Evolutionary conservation across 2,113 vertebrate species (phyloP).

Genomic region (Cololabis saira): DNA sequence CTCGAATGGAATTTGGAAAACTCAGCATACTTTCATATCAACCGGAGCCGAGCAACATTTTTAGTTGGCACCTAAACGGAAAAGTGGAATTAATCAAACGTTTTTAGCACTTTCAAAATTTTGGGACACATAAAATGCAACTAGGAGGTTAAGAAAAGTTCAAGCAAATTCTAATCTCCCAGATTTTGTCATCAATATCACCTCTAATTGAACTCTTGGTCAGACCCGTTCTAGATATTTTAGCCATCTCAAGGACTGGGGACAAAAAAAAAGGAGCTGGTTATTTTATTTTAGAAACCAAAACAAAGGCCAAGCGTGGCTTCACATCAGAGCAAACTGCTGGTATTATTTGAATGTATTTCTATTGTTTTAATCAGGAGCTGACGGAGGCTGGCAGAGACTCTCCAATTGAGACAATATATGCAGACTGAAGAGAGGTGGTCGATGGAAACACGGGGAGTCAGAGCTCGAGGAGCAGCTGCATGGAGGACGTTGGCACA

Average conservation of each 20-base stretch:
- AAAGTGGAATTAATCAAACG: constrained; percentile 41
- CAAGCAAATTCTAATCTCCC: background rate
- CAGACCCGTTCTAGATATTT: constrained; percentile 58
- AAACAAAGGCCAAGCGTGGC: constrained; percentile 12
- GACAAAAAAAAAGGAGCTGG: constrained; percentile 3
- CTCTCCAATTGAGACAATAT: constrained; percentile 46
- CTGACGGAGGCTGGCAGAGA: constrained; percentile 17
- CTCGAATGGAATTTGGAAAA: constrained; percentile 64
- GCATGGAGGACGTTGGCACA: constrained; percentile 66
- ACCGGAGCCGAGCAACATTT: constrained; percentile 16
- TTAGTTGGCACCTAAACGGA: constrained; percentile 17
- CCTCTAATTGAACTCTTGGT: constrained; percentile 69
- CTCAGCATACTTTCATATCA: constrained; percentile 52
- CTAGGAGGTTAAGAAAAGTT: background rate
- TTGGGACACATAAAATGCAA: background rate
- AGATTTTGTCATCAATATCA: constrained; percentile 27
- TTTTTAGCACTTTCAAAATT: constrained; percentile 6
- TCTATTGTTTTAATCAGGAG: constrained; percentile 26
- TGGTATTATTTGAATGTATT: background rate
- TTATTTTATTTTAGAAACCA: constrained; percentile 20
- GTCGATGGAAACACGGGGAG: constrained; percentile 64
- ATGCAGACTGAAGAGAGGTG: constrained; percentile 55
- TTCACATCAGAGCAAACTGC: constrained; percentile 22
- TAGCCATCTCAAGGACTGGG: constrained; percentile 33
- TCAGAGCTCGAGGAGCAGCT: constrained; percentile 77